Evolutionary conservation across 2,888 invertebrate genomes (phyloP), one percentile per base, ranked within the genome.

Genomic region (Monoplex corrugatus): DNA sequence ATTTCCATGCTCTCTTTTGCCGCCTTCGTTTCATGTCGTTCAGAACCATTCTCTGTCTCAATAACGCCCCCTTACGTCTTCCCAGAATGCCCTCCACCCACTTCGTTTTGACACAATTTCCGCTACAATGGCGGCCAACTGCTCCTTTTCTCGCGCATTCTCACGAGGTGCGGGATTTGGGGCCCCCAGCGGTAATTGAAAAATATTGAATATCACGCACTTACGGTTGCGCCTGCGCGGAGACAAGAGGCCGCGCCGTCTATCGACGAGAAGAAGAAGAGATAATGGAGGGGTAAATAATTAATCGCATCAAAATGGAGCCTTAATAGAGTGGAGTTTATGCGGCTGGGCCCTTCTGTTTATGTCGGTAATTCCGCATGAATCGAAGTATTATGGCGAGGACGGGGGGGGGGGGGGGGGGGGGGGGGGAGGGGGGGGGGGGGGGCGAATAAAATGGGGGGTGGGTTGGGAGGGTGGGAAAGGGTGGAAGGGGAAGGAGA

Each of bases 241-340:
- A 28, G 50, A 75, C 16, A 35, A 80, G 87, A 57, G 87, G 45
- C 45, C 80, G 87, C 57, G 87, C 87, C 78, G 38, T 75, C 78
- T 75, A 35, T 43, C n/a, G 87, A 35, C 63, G 63, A n/a, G 28
- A 57, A 23, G 57, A 57, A 28, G 57, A 43, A 43, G 86, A 72
- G 87, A 75, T 87, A 87, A 87, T 87, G 88, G 63, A 38, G 40
- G 83, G 83, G 45, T 88, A 88, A 83, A 88, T 88, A 88, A 88
- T 88, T 83, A 88, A 88, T 88, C 63, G 88, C 88, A 43, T 43
- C 43, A 88, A 83, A 88, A 88, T 83, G 50, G 83, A 63, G 45
- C 32, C 57, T 88, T 88, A 88, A 88, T 83, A 88, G 83, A 83
- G 83, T 88, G 88, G 40, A 83, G 88, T 88, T 82, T 83, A 82